Percentiles rank a stretch among this genome's conserved stretches.
These are phyloP conservation scores for Pomacea canaliculata DNA, from an alignment of 2,888 invertebrate species.

Conservation along the genomic window DNA sequence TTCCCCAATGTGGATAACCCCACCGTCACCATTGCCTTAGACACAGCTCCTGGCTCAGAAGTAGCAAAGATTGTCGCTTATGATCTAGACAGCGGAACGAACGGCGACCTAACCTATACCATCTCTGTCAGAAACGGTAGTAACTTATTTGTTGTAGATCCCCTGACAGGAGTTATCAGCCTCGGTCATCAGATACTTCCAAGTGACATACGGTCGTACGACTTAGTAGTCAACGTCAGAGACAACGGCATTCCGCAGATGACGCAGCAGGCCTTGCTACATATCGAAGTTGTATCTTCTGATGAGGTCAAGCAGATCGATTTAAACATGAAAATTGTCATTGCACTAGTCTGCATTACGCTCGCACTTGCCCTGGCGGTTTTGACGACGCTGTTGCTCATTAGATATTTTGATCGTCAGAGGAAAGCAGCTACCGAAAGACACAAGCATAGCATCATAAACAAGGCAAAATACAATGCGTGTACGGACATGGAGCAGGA, in stretches of 20 bases:
- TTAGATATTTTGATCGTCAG: conserved; percentile 32
- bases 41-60: conserved; percentile 35
- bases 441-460: conserved; percentile 18
- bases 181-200: conserved; percentile 28
- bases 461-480: conserved; percentile 18
- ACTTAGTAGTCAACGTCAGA: conserved; percentile 35
- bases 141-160: conserved; percentile 35
- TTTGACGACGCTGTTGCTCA: conserved; percentile 32
- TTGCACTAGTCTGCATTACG: conserved; percentile 37
- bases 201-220: conserved; percentile 30
- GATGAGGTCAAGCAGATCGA: conserved; percentile 18
- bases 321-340: conserved; percentile 35
- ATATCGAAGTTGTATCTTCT: conserved; percentile 29
- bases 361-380: conserved; percentile 34
- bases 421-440: conserved; percentile 9
- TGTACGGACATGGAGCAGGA: conserved; percentile 14
- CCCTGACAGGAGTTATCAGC: conserved; percentile 33
- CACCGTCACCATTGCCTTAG: conserved; percentile 33
- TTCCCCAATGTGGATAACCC: conserved; percentile 36
- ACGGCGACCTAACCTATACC: conserved; percentile 35
- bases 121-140: conserved; percentile 23
- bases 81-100: conserved; percentile 37
- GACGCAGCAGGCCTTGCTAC: conserved; percentile 34
- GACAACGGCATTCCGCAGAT: conserved; percentile 37
- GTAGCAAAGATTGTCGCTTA: conserved; percentile 36